Percentiles rank a stretch among this genome's conserved stretches.
Evolutionary conservation across 2,888 invertebrate genomes (phyloP).

Genomic region (Synergus itoensis): DNA sequence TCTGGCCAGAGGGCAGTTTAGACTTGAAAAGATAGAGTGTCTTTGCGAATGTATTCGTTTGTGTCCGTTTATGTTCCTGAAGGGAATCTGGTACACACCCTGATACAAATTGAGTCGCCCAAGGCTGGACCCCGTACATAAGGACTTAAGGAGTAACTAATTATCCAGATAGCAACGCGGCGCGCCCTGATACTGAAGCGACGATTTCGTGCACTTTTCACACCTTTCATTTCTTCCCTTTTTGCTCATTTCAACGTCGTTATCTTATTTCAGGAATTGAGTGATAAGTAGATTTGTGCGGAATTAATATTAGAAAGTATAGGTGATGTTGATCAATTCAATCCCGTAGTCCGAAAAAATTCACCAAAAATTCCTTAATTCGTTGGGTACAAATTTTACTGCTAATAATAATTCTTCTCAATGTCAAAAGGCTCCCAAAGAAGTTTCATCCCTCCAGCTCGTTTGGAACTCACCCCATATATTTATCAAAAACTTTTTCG

Average conservation of each 20-base stretch:
- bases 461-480: no score
- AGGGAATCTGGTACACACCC: constrained; percentile 18
- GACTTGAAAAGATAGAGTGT: neutral
- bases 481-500: no score
- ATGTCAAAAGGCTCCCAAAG: no score
- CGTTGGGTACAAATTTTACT: no score
- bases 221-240: constrained; percentile 38
- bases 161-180: constrained; percentile 69
- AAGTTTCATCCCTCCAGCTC: no score
- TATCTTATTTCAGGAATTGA: constrained; percentile 8
- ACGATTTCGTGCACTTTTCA: constrained; percentile 56
- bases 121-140: constrained; percentile 59
- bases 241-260: constrained; percentile 19
- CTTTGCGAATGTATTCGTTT: neutral
- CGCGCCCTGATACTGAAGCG: constrained; percentile 62
- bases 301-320: neutral
- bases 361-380: no score
- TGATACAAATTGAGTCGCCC: constrained; percentile 68
- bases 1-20: constrained; percentile 15
- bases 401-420: no score
- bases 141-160: constrained; percentile 67
- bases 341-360: no score
- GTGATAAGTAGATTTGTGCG: neutral
- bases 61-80: neutral
- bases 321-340: neutral